Conservation (phyloP, 2,113 vertebrate species). For the Geococcyx californianus region DNA sequence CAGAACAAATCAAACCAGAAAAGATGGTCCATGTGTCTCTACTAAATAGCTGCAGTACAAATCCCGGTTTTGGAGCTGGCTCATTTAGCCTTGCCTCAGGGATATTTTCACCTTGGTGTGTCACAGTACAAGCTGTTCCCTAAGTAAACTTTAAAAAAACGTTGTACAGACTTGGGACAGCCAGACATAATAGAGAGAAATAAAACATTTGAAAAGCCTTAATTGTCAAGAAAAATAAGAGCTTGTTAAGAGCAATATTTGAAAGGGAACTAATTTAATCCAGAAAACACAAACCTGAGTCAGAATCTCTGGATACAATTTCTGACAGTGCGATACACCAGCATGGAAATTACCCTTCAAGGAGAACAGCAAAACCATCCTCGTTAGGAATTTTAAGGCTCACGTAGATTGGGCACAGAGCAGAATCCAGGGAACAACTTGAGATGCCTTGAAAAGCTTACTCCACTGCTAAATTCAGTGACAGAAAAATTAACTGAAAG, state of each 20-base stretch:
- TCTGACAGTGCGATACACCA: background rate
- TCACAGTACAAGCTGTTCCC: background rate
- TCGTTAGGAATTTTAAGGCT: background rate
- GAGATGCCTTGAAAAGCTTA: background rate
- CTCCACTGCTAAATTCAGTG: background rate
- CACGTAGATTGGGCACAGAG: background rate
- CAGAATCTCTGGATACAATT: background rate
- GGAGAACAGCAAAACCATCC: background rate
- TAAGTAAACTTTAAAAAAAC: conserved; percentile 6
- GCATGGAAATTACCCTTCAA: background rate
- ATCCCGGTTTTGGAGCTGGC: background rate
- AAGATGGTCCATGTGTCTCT: background rate
- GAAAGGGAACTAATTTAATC: conserved; percentile 27
- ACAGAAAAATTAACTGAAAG: background rate
- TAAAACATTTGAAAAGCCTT: conserved; percentile 4
- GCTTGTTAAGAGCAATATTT: background rate
- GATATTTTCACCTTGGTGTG: background rate
- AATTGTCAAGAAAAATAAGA: background rate
- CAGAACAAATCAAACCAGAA: background rate
- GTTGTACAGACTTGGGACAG: background rate
- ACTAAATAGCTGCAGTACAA: background rate
- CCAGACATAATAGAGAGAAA: background rate
- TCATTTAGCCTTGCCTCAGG: conserved; percentile 6
- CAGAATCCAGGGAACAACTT: background rate
- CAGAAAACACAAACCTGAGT: background rate